phyloP scores from a whole-genome alignment of 2,113 vertebrate species.

The Coracopsis vasa region DNA sequence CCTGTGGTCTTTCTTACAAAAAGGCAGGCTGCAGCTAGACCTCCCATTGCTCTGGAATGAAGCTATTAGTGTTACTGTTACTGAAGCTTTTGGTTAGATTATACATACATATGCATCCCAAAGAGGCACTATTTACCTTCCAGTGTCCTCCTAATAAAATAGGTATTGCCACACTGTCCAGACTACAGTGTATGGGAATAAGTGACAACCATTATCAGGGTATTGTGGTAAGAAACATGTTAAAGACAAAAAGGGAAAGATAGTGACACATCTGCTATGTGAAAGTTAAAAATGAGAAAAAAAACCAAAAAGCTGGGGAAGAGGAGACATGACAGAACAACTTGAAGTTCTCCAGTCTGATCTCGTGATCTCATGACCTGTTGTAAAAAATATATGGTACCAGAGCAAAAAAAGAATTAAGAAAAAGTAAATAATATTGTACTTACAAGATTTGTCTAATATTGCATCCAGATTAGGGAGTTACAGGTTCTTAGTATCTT shows the following conservation, averaged over 20 bases:
- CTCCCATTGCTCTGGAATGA: background rate
- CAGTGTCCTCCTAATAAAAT: background rate
- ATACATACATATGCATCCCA: background rate
- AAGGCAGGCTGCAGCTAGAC: background rate
- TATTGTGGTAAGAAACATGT: background rate
- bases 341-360: background rate
- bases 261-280: background rate
- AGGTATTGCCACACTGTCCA: background rate
- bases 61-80: background rate
- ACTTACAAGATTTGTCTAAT: background rate
- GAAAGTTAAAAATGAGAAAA: background rate
- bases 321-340: background rate
- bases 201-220: background rate
- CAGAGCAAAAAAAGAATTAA: background rate
- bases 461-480: background rate
- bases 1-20: background rate
- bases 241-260: background rate
- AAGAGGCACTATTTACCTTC: background rate
- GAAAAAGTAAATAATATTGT: background rate
- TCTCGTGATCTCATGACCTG: background rate
- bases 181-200: background rate
- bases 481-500: background rate
- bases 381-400: background rate
- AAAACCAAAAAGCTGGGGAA: background rate
- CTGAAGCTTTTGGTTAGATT: background rate